A percentile compares a stretch with the other conserved stretches of the same genome.
phyloP scores from a whole-genome alignment of 2,797 vertebrate genomes.

The Sandelia bainsii region DNA sequence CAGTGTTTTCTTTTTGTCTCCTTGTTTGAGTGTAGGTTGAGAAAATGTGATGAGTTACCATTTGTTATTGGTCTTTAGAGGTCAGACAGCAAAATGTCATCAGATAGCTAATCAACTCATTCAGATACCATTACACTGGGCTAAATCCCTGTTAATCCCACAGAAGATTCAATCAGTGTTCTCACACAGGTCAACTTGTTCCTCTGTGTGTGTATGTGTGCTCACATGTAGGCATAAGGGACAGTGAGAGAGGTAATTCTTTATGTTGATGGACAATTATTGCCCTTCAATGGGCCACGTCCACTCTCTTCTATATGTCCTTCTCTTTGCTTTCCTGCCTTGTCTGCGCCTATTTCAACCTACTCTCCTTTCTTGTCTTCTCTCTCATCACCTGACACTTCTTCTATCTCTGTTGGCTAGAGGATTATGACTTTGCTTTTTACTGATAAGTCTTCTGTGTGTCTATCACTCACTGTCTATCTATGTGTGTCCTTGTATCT shows the following conservation, averaged over 20 bases:
- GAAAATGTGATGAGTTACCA: slow-evolving; percentile 46
- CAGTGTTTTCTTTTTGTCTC: slow-evolving; percentile 10
- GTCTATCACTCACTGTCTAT: slow-evolving; percentile 7
- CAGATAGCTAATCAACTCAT: slow-evolving; percentile 82
- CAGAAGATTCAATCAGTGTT: slow-evolving; percentile 80
- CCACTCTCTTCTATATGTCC: slow-evolving; percentile 58
- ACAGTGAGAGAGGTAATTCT: slow-evolving; percentile 75
- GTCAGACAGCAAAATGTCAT: slow-evolving; percentile 77
- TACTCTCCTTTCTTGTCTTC: slow-evolving; percentile 33
- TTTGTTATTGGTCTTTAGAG: slow-evolving; percentile 72
- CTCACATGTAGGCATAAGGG: slow-evolving; percentile 57
- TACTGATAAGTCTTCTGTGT: slow-evolving; percentile 60
- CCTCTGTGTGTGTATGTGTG: slow-evolving; percentile 51
- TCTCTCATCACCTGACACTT: slow-evolving; percentile 28
- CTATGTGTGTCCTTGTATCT: slow-evolving; percentile 25
- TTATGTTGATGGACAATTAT: slow-evolving; percentile 82
- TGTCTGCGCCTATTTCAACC: slow-evolving; percentile 37
- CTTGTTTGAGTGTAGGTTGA: slow-evolving; percentile 36
- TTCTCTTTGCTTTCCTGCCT: slow-evolving; percentile 42
- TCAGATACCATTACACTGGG: slow-evolving; percentile 81
- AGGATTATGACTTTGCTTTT: slow-evolving; percentile 58
- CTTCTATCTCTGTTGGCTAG: slow-evolving; percentile 34
- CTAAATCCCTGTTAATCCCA: slow-evolving; percentile 82
- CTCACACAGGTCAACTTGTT: slow-evolving; percentile 71
- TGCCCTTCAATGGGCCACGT: slow-evolving; percentile 76